Percentiles rank a stretch among this genome's conserved stretches.
Conservation (phyloP, 2,797 vertebrate species). For the Enteromius trimaculatus region DNA sequence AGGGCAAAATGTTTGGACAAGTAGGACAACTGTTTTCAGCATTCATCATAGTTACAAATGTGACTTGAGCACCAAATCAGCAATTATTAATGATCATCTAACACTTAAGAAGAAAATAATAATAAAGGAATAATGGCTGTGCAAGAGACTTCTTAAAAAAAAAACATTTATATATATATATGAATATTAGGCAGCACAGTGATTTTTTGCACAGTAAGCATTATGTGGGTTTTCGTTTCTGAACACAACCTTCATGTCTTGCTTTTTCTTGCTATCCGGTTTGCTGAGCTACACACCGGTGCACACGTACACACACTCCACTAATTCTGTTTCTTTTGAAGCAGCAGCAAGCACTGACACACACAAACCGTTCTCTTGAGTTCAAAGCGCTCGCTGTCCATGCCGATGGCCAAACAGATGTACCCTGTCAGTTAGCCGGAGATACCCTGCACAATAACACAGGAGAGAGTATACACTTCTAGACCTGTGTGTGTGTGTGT, state of each 20-base stretch:
- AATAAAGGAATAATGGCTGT: not conserved
- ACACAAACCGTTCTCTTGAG: constrained; percentile 33
- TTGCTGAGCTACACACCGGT: constrained; percentile 27
- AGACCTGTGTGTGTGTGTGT: not conserved
- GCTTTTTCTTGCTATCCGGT: constrained; percentile 5
- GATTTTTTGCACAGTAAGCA: not conserved
- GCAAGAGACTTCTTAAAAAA: not conserved
- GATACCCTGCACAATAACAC: constrained; percentile 38
- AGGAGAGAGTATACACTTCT: constrained; percentile 46
- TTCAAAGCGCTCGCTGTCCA: constrained; percentile 54
- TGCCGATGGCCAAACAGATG: constrained; percentile 61
- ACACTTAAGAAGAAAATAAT: not conserved
- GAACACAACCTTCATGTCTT: constrained; percentile 30
- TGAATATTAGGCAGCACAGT: not conserved
- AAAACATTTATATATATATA: too few relatives aligned
- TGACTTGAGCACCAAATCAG: not conserved
- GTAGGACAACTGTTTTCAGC: not conserved
- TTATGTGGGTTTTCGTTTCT: not conserved
- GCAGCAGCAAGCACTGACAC: constrained; percentile 31
- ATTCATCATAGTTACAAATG: not conserved
- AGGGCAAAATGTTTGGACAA: too few relatives aligned
- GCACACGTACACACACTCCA: constrained; percentile 3
- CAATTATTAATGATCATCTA: not conserved
- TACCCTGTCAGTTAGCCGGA: constrained; percentile 47
- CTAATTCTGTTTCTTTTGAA: constrained; percentile 36